Base-by-base conservation (phyloP, 2,797 vertebrate genomes). In the Anabacerthia variegaticeps region DNA sequence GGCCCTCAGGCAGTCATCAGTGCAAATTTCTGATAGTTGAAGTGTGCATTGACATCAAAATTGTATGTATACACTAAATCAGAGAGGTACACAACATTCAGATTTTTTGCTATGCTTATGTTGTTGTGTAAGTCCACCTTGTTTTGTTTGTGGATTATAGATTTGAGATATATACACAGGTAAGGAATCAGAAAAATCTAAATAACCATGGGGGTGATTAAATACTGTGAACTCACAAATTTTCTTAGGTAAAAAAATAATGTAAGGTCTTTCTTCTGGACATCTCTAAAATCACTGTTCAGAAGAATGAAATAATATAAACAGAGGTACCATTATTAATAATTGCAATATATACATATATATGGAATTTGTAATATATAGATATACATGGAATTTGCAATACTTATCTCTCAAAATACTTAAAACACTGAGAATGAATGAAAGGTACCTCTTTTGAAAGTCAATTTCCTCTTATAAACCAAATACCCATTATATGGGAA, bases 51-150 rank as follows among this genome's bases (percentile, higher is more conserved):
- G n/a, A 65, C 43, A 61, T 61, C 5, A 9, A 15, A 66, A 73
- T 87, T 91, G 7, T 48, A 21, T 4, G 4, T 44, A 56, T 32
- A 41, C 9, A 13, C 62, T 32, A 77, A 75, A 91, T n/a, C 52
- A 85, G 36, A 81, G 19, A 54, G 26, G 7, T 34, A 59, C 0
- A 0, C 10, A 83, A 22, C 5, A 4, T 12, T 14, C 44, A 34
- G 15, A 85, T 46, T 49, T 41, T 91, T 43, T 59, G 4, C 14
- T 82, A 26, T 68, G n/a, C 14, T 75, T 87, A 68, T 18, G 36
- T 74, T 5, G 0, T 46, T 2, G 2, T 63, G 18, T 19, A 30
- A 71, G 5, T 54, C 51, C 26, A 71, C 2, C 1, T 21, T 34
- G 27, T 39, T 78, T 83, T 79, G 26, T 16, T 69, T 3, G 13